Evolutionary conservation across 2,113 vertebrate species (phyloP).

Genomic region (Xerus inauris): DNA sequence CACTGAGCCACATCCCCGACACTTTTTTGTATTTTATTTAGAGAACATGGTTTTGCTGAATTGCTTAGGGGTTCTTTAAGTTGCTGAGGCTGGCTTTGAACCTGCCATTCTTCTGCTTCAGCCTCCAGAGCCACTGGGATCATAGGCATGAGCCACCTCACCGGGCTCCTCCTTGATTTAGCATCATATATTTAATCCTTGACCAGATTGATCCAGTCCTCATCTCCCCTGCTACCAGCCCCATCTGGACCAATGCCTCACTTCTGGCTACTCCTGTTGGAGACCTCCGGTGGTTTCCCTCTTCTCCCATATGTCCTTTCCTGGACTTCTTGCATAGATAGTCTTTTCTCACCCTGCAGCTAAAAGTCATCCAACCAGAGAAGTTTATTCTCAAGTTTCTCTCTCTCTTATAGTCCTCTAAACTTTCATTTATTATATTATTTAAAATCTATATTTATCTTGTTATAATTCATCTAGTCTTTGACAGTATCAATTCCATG

Average conservation of each 20-base stretch:
- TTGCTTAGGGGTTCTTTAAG: no score
- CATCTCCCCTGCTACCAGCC: not conserved
- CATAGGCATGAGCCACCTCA: fast-evolving
- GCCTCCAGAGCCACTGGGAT: no score
- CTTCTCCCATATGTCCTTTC: not conserved
- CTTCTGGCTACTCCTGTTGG: not conserved
- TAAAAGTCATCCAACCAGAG: not conserved
- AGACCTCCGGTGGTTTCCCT: not conserved
- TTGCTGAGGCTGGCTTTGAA: no score
- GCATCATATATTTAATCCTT: not conserved
- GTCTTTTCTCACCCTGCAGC: not conserved
- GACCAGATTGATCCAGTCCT: not conserved
- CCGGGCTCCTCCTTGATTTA: not conserved
- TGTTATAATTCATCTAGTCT: not conserved
- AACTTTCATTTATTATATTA: not conserved
- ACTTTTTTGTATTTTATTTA: no score
- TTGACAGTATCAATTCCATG: not conserved
- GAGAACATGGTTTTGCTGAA: no score
- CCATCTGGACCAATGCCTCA: not conserved
- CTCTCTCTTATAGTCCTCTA: not conserved
- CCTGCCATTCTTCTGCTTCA: no score
- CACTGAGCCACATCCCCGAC: no score
- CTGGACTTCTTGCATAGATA: not conserved
- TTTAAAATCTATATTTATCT: not conserved
- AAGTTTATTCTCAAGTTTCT: not conserved